Evolutionary conservation across 53 echinoderm and acorn worm genomes (phyloP), one percentile per base, ranked within the genome.

Genomic region (Arbacia lixula): DNA sequence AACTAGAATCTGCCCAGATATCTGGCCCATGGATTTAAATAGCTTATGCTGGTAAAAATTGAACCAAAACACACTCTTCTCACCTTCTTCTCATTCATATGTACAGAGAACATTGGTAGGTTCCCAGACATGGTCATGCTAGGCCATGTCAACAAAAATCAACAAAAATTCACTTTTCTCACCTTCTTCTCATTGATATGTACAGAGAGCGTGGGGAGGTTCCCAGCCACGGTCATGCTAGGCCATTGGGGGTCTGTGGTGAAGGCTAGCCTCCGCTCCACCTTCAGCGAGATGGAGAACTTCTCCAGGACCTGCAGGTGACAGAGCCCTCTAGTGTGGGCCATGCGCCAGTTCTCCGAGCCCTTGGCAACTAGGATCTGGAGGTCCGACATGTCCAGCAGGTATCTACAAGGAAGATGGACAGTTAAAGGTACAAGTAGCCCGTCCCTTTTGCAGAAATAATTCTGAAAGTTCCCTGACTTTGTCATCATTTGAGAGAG

Each of bases 131-230:
- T 68, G 60, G 88, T 88, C 12, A 76, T 87, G 61, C 92, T 92
- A 19, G 92, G 95, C 92, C 92, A 95, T 57, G n/a, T n/a, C n/a
- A n/a, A n/a, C n/a, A n/a, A n/a, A n/a, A n/a, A n/a, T n/a, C n/a
- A n/a, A n/a, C n/a, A n/a, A n/a, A n/a, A n/a, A n/a, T n/a, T n/a
- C n/a, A n/a, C n/a, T n/a, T n/a, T n/a, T 16, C 65, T 85, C 46
- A 96, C 97, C 88, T 97, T 97, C 38, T 90, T 90, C 65, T 97
- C 97, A 75, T 97, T 97, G 66, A 97, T 79, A 86, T 94, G 97
- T 64, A 97, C 87, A 30, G 91, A 87, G 65, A 97, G 83, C 49
- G 68, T 90, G 28, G 94, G 97, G 24, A 97, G 86, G 53, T 89
- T 94, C 29, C 97, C 97, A 35, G 94, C 88, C 10, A 98, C 80